Evolutionary conservation across 2,113 vertebrate species (phyloP).

Genomic region (Fregata magnificens): DNA sequence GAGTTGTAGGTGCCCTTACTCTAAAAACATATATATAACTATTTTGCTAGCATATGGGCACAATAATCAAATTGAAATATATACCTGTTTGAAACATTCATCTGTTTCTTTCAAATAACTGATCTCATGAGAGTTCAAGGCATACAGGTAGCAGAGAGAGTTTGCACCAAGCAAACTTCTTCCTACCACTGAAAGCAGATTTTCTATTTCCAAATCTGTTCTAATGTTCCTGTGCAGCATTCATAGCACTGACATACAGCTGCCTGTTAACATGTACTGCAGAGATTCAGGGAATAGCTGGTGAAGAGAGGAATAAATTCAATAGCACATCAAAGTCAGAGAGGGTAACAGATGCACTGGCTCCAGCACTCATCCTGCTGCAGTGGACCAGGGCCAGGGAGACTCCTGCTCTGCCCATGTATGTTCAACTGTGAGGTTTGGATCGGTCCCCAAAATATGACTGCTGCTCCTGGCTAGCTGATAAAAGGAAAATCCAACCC

Average conservation of each 20-base stretch:
- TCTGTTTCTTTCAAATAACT: neutral
- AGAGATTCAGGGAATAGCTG: neutral
- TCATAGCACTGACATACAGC: neutral
- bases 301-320: neutral
- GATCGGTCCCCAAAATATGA: neutral
- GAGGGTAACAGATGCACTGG: conserved; percentile 21
- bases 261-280: neutral
- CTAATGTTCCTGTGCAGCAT: neutral
- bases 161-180: neutral
- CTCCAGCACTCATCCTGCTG: neutral
- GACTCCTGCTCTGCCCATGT: neutral
- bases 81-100: neutral
- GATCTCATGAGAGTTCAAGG: neutral
- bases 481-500: neutral
- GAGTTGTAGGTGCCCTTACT: neutral
- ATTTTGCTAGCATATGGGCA: neutral
- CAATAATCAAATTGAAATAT: neutral
- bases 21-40: neutral
- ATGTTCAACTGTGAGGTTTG: neutral
- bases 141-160: neutral
- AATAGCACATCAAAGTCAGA: neutral
- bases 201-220: neutral
- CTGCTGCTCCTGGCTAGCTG: neutral
- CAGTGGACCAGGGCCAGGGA: neutral
- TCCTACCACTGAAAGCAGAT: neutral